Conservation (phyloP, 30 jellyfish, hydroid and myxozoan species). For the Pelagia noctiluca region DNA sequence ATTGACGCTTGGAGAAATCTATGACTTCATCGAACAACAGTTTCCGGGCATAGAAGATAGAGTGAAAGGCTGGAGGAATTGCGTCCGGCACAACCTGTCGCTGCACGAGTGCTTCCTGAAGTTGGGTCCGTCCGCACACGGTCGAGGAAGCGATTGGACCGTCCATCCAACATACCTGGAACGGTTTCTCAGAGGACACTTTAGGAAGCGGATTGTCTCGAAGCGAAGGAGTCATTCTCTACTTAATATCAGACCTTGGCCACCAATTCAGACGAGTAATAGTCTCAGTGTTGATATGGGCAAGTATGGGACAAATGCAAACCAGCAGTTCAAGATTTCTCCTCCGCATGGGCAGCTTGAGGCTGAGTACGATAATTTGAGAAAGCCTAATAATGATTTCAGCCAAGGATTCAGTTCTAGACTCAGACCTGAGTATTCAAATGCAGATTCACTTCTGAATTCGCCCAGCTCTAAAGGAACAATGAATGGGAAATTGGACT, state of each 20-base stretch:
- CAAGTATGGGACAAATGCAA: no score
- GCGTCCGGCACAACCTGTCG: slow-evolving; percentile 78
- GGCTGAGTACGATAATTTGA: no score
- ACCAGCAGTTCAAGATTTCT: no score
- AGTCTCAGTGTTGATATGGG: no score
- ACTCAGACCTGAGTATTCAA: no score
- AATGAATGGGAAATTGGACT: no score
- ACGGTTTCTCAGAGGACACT: slow-evolving; percentile 69
- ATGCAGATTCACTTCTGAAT: no score
- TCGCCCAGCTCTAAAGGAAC: no score
- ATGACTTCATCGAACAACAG: slow-evolving; percentile 63
- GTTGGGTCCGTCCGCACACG: slow-evolving; percentile 74
- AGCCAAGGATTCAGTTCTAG: no score
- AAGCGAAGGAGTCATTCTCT: slow-evolving; percentile 19
- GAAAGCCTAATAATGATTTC: no score
- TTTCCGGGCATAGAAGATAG: slow-evolving; percentile 55
- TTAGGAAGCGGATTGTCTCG: slow-evolving; percentile 57
- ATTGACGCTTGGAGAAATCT: slow-evolving; percentile 74
- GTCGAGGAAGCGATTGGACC: slow-evolving; percentile 85
- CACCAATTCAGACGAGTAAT: background rate
- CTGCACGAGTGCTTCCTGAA: slow-evolving; percentile 74
- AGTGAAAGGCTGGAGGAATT: slow-evolving; percentile 83
- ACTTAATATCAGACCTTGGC: slow-evolving; percentile 3
- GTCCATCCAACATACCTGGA: slow-evolving; percentile 72
- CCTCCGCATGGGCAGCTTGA: no score